Evolutionary conservation across 2,888 invertebrate genomes (phyloP), one percentile per base, ranked within the genome.

Genomic region (Drosophila picticornis): DNA sequence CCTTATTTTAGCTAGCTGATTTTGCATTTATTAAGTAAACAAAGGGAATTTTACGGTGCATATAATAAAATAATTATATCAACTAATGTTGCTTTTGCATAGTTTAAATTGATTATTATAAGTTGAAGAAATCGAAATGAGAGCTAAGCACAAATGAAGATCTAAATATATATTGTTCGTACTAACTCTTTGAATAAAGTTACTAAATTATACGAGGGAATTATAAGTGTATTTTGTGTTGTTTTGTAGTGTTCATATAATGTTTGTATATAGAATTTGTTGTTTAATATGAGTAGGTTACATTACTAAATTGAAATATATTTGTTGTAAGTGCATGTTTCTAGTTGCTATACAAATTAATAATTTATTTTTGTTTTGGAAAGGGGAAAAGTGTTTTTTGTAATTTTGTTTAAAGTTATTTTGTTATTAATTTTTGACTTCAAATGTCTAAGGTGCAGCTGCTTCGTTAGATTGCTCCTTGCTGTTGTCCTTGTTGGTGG

Each of bases 1-100:
- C 19, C 0, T 58, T 27, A 4, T 9, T 66, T 27, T 31, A 52
- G 75, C 80, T 87, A 87, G 73, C 73, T 79, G 72, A 61, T 71
- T 76, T 82, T 70, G 71, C 51, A 81, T 81, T 87, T 84, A 87
- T 87, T 84, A 78, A 81, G 67, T 84, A 57, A 87, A 81, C 74
- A 66, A 71, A 87, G 80, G 4, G 9, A 84, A 56, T 67, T 34
- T 65, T 87, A 76, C 79, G 76, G 84, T 84, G 84, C 84, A 66
- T 68, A 70, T 70, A 74, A 77, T 61, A 71, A 84, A 87, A 78
- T 52, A 78, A 64, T 60, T 67, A 38, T 65, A 48, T 72, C 48
- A 78, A 79, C 72, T 78, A 68, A 79, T 75, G 59, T 65, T 31
- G 38, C 40, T 53, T 34, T n/a, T 60, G 38, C 72, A 81, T 66